phyloP scores from a whole-genome alignment of 1,140 invertebrate genomes.

The Sycobia sp. region DNA sequence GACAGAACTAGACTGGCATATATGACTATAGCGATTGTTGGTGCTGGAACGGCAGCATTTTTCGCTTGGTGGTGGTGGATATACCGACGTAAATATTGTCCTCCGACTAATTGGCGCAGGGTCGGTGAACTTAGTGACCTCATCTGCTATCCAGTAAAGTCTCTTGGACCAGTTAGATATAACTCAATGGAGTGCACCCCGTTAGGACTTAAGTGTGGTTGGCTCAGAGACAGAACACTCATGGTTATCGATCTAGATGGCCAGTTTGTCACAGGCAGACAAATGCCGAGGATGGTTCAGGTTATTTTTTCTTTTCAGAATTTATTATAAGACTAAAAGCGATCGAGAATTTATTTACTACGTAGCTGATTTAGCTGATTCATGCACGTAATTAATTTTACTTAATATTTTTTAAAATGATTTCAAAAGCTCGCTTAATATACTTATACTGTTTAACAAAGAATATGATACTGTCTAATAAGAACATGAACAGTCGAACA shows the following conservation, averaged over 20 bases:
- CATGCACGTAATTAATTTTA: too few species aligned
- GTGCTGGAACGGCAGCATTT: conserved; percentile 49
- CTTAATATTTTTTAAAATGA: too few species aligned
- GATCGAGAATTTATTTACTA: too few species aligned
- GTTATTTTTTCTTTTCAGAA: too few species aligned
- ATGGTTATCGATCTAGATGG: conserved; percentile 62
- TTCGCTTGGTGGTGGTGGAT: conserved; percentile 53
- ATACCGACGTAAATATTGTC: conserved; percentile 39
- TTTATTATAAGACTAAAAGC: too few species aligned
- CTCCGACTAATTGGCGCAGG: conserved; percentile 55
- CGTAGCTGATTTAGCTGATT: too few species aligned
- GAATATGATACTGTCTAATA: too few species aligned
- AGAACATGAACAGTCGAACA: too few species aligned
- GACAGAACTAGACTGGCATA: conserved; percentile 51
- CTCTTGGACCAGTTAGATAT: conserved; percentile 55
- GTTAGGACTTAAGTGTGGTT: conserved; percentile 59
- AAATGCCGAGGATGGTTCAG: conserved; percentile 61
- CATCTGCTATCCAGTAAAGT: conserved; percentile 62
- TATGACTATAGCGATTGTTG: conserved; percentile 49
- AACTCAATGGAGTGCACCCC: conserved; percentile 55
- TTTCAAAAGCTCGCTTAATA: too few species aligned
- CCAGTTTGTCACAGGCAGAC: conserved; percentile 62
- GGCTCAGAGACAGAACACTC: conserved; percentile 61
- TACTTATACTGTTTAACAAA: too few species aligned
- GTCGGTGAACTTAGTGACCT: conserved; percentile 62